These are phyloP conservation scores for Drosophila arawakana DNA, from an alignment of 1,140 invertebrate species.

Conservation along the genomic window DNA sequence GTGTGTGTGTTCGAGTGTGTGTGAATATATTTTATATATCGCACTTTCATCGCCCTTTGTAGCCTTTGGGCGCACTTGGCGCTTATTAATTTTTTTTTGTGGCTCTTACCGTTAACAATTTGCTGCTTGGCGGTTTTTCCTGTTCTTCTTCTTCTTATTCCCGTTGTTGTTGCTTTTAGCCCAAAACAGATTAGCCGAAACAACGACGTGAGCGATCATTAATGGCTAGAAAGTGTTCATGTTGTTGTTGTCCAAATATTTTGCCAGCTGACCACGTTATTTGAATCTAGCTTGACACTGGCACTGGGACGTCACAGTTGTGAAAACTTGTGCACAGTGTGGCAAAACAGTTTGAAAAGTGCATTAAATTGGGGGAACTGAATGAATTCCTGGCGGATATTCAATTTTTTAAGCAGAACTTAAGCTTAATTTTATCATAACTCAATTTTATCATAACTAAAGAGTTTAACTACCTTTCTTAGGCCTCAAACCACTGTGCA, in stretches of 20 bases:
- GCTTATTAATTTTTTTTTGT: constrained; percentile 73
- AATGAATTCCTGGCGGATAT: no score
- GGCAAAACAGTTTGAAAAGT: background rate
- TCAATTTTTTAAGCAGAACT: no score
- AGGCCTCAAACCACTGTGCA: constrained; percentile 41
- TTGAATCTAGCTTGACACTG: constrained; percentile 60
- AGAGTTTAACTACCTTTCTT: background rate
- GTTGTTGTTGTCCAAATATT: constrained; percentile 64
- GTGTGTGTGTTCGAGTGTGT: constrained; percentile 24
- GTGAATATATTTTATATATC: constrained; percentile 51
- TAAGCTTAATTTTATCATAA: no score
- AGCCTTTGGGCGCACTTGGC: constrained; percentile 61
- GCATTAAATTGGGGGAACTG: no score
- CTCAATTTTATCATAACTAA: no score
- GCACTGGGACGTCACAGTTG: constrained; percentile 18
- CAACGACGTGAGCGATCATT: constrained; percentile 63
- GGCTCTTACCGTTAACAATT: constrained; percentile 45
- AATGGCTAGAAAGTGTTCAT: constrained; percentile 67
- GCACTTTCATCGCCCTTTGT: constrained; percentile 71
- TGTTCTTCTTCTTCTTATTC: background rate
- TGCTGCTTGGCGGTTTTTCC: constrained; percentile 19
- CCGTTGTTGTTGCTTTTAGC: constrained; percentile 19
- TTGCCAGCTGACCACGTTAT: constrained; percentile 75
- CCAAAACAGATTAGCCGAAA: constrained; percentile 38
- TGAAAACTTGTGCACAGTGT: constrained; percentile 30